Percentiles rank a stretch among this genome's conserved stretches.
Conservation (phyloP, 1,140 invertebrate species). For the Megalopta genalis region DNA sequence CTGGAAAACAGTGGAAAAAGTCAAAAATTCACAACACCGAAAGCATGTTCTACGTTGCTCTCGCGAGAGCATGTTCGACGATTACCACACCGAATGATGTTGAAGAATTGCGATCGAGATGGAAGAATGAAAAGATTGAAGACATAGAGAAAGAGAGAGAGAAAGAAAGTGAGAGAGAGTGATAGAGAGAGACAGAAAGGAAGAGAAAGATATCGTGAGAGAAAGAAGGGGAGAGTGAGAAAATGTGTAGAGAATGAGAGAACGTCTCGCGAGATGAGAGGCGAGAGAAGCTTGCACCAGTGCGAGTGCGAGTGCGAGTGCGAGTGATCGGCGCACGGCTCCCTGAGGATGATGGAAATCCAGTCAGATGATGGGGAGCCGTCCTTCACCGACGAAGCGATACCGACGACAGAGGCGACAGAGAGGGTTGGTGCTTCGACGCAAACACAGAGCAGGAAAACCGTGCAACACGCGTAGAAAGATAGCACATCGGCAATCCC, state of each 20-base stretch:
- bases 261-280: conserved; percentile 24
- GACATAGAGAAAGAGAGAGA: too few relatives aligned
- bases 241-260: too few relatives aligned
- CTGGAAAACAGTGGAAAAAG: conserved; percentile 42
- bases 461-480: conserved; percentile 5
- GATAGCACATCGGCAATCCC: conserved; percentile 13
- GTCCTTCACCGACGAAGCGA: conserved; percentile 43
- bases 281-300: conserved; percentile 43
- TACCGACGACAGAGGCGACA: conserved; percentile 47
- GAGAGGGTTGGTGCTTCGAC: conserved; percentile 43
- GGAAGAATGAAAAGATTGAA: conserved; percentile 4
- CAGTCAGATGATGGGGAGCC: conserved; percentile 1
- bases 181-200: too few relatives aligned
- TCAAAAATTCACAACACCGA: conserved; percentile 56
- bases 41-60: conserved; percentile 42
- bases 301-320: conserved; percentile 21
- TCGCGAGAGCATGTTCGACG: not conserved
- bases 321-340: conserved; percentile 24
- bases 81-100: conserved; percentile 1
- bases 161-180: too few relatives aligned
- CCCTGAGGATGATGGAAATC: conserved; percentile 31
- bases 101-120: conserved; percentile 2
- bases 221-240: too few relatives aligned
- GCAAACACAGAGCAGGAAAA: conserved; percentile 23
- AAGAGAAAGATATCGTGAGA: too few relatives aligned